phyloP scores from a whole-genome alignment of 2,113 vertebrate genomes.

The Dolichallabes microphthalmus region DNA sequence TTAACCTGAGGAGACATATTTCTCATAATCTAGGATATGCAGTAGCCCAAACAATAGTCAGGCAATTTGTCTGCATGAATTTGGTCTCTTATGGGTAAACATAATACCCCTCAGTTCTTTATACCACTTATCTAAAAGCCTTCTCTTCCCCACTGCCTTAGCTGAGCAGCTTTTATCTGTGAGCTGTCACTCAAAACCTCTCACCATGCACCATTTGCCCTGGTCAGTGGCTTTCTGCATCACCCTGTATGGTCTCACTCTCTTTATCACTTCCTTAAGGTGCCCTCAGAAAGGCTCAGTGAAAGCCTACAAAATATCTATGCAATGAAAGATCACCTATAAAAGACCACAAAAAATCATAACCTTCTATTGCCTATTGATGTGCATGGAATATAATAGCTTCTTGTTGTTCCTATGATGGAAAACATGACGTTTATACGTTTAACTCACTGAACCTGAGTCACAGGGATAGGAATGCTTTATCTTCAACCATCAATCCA shows the following conservation, averaged over 20 bases:
- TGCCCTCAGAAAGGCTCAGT: constrained; percentile 26
- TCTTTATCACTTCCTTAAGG: neutral
- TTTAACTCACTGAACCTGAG: no score
- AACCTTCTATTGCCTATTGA: constrained; percentile 10
- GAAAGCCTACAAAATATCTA: constrained; percentile 35
- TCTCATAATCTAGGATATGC: neutral
- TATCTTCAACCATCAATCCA: neutral
- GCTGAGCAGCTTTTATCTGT: constrained; percentile 28
- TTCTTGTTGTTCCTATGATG: neutral
- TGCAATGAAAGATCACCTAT: constrained; percentile 30
- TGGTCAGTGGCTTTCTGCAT: constrained; percentile 30
- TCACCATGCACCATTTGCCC: constrained; percentile 22
- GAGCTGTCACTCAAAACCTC: constrained; percentile 25
- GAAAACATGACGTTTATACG: neutral
- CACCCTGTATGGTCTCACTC: constrained; percentile 5
- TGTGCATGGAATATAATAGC: neutral
- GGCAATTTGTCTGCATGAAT: neutral
- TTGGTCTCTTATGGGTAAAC: constrained; percentile 4
- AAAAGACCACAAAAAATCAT: constrained; percentile 7
- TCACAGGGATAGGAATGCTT: neutral
- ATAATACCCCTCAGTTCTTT: constrained; percentile 29
- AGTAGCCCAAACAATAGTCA: constrained; percentile 3
- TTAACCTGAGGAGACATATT: neutral
- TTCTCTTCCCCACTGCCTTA: constrained; percentile 5
- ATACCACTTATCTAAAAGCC: constrained; percentile 7